phyloP scores from a whole-genome alignment of 2,113 vertebrate species.

The Brachypteracias leptosomus region DNA sequence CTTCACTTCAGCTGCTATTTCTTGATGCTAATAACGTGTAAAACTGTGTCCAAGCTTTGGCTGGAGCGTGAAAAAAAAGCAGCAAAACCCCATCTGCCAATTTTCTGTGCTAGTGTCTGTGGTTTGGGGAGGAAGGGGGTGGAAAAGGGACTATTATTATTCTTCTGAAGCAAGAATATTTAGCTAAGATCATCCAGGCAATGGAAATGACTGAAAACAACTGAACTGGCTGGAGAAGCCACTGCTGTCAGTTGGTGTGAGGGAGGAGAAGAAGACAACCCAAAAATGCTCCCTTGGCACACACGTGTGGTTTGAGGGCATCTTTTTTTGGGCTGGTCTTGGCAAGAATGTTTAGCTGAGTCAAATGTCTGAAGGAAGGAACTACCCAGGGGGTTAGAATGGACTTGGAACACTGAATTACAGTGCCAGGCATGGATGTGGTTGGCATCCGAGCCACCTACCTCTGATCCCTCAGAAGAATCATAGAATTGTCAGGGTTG shows the following conservation, averaged over 20 bases:
- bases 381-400: not conserved
- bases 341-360: not conserved
- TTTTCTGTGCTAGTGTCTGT: not conserved
- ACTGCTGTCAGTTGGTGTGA: rapidly evolving
- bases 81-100: not conserved
- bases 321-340: not conserved
- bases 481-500: no score
- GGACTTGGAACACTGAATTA: not conserved
- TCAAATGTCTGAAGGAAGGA: not conserved
- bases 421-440: not conserved
- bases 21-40: not conserved
- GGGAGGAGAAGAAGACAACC: not conserved
- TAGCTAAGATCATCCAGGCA: not conserved
- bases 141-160: not conserved
- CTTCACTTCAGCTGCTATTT: not conserved
- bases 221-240: not conserved
- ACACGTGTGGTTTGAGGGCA: not conserved
- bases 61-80: not conserved
- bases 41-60: not conserved
- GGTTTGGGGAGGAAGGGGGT: not conserved
- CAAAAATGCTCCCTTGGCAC: not conserved
- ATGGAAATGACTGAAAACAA: not conserved
- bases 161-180: not conserved
- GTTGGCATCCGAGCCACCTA: not conserved
- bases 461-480: no score